Percentiles rank a stretch among this genome's conserved stretches.
phyloP scores from a whole-genome alignment of 2,113 vertebrate species.

The Aleadryas rufinucha region DNA sequence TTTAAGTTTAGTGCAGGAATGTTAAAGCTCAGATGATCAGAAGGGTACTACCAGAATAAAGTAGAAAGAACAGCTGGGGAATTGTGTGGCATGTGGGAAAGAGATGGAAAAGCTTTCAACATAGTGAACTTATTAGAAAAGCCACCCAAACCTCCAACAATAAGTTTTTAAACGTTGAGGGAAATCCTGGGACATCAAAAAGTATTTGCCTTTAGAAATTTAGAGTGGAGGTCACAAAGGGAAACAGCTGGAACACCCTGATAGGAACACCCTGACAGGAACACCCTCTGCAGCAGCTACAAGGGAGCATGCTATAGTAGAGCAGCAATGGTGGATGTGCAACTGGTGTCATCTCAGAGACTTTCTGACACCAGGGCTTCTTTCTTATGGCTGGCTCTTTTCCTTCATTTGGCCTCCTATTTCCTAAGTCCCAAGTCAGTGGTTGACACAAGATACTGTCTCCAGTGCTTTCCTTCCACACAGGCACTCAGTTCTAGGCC shows the following conservation, averaged over 20 bases:
- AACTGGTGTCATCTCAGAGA: too few species aligned
- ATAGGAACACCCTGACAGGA: background rate
- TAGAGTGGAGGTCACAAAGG: background rate
- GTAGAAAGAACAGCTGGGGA: background rate
- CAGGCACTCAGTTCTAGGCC: background rate
- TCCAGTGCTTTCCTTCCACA: background rate
- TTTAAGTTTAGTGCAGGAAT: background rate
- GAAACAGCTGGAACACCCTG: background rate
- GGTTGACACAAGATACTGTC: background rate
- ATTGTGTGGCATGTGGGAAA: fast-evolving
- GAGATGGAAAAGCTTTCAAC: background rate
- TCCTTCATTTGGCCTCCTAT: background rate
- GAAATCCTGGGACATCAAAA: background rate
- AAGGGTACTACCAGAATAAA: background rate
- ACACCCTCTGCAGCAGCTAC: background rate
- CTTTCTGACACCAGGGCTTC: background rate
- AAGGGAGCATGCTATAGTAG: fast-evolving
- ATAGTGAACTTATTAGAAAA: background rate
- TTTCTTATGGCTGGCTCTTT: too few species aligned
- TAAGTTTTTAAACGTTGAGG: background rate
- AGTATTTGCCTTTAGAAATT: background rate
- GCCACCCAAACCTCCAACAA: fast-evolving
- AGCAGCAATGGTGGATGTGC: background rate
- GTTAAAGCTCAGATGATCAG: background rate
- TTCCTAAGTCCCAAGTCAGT: background rate